These are phyloP conservation scores for Simalia tracyae DNA, from an alignment of 2,797 vertebrate species.

Conservation along the genomic window DNA sequence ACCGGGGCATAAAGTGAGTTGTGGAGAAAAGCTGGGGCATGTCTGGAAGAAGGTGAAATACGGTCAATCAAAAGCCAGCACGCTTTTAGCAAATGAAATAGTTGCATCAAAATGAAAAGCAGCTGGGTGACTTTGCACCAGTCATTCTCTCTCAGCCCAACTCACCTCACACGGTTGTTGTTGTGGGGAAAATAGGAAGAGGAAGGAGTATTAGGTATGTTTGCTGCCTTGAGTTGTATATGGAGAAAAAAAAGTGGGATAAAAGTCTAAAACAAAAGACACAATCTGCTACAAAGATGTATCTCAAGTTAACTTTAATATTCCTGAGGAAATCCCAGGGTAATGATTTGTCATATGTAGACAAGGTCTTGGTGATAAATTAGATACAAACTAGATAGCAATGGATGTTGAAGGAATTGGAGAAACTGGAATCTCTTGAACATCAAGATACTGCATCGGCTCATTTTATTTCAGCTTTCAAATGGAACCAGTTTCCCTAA, in stretches of 20 bases:
- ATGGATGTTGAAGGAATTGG: neutral
- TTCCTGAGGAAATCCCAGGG: slow-evolving; percentile 2
- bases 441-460: neutral
- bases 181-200: too few species aligned
- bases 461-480: neutral
- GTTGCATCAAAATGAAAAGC: neutral
- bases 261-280: neutral
- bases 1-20: neutral
- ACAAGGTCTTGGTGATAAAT: neutral
- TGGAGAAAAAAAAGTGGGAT: too few species aligned
- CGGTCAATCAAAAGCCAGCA: neutral
- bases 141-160: too few species aligned
- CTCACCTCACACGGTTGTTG: too few species aligned
- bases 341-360: slow-evolving; percentile 7
- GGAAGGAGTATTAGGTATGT: too few species aligned
- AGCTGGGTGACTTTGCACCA: too few species aligned
- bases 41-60: neutral
- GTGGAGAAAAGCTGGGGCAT: neutral
- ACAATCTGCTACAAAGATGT: neutral
- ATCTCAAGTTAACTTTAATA: slow-evolving; percentile 21
- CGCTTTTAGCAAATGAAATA: neutral
- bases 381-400: neutral
- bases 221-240: too few species aligned
- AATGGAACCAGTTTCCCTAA: neutral
- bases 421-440: neutral